Evolutionary conservation across 2,797 vertebrate species (phyloP).

Genomic region (Oryzias sinensis): DNA sequence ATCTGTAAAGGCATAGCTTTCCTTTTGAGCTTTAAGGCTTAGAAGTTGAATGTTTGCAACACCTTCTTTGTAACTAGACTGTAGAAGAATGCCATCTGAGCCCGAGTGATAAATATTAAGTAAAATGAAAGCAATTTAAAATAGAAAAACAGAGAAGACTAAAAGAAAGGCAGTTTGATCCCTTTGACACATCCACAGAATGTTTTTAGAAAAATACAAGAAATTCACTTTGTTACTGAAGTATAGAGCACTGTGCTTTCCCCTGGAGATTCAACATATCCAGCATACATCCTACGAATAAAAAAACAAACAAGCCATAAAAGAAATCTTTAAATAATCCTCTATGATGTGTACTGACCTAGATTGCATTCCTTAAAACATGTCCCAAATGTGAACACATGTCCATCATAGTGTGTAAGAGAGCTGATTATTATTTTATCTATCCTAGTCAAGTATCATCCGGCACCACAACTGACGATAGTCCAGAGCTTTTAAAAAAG

Average conservation of each 20-base stretch:
- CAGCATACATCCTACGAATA: too few species aligned
- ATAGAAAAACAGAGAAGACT: conserved; percentile 16
- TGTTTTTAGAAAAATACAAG: not conserved
- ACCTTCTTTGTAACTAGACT: conserved; percentile 39
- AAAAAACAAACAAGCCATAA: too few species aligned
- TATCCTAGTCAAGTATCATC: conserved; percentile 32
- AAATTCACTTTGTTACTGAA: not conserved
- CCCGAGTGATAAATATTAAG: conserved; percentile 42
- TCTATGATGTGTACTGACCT: too few species aligned
- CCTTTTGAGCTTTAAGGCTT: conserved; percentile 52
- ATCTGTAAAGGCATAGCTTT: conserved; percentile 43
- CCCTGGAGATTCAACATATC: too few species aligned
- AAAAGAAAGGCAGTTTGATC: conserved; percentile 19
- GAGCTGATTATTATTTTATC: too few species aligned
- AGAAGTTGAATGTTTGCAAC: conserved; percentile 50
- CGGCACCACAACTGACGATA: conserved; percentile 26
- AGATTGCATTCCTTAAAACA: too few species aligned
- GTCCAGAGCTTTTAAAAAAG: conserved; percentile 36
- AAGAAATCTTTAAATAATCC: too few species aligned
- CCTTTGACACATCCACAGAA: conserved; percentile 8
- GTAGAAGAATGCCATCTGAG: conserved; percentile 50
- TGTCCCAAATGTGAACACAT: too few species aligned
- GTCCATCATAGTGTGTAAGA: too few species aligned
- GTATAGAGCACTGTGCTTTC: too few species aligned
- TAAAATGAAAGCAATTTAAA: conserved; percentile 31